Evolutionary conservation across 2,797 vertebrate species (phyloP).

Genomic region (Amniataba percoides): DNA sequence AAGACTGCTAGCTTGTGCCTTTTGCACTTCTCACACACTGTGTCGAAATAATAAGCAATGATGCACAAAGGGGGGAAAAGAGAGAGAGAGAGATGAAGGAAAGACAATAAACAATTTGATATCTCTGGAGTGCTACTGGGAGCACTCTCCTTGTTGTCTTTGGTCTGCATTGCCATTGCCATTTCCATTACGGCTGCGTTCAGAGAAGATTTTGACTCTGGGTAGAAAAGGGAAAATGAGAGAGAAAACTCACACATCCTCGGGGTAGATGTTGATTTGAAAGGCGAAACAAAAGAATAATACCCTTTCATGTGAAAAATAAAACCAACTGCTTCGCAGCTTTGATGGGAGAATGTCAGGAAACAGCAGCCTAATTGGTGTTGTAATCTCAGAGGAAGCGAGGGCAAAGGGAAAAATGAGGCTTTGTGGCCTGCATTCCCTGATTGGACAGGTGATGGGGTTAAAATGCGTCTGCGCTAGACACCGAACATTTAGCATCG

Average conservation of each 20-base stretch:
- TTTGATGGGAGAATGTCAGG: slow-evolving; percentile 83
- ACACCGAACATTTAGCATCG: slow-evolving; percentile 30
- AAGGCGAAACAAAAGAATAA: slow-evolving; percentile 82
- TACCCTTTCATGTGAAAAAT: slow-evolving; percentile 83
- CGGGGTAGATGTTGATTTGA: slow-evolving; percentile 84
- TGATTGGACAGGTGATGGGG: slow-evolving; percentile 43
- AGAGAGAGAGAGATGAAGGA: slow-evolving; percentile 57
- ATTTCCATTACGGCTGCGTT: slow-evolving; percentile 75
- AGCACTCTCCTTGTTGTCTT: slow-evolving; percentile 73
- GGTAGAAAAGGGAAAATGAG: slow-evolving; percentile 65
- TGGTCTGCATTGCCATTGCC: slow-evolving; percentile 75
- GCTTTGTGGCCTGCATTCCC: slow-evolving; percentile 19
- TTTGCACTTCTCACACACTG: slow-evolving; percentile 45
- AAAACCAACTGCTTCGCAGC: slow-evolving; percentile 77
- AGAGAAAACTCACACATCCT: slow-evolving; percentile 73
- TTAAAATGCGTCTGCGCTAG: slow-evolving; percentile 27
- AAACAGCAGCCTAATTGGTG: slow-evolving; percentile 82
- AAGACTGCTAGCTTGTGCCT: slow-evolving; percentile 42
- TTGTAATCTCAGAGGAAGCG: slow-evolving; percentile 76
- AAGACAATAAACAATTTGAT: slow-evolving; percentile 79
- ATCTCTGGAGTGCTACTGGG: slow-evolving; percentile 66
- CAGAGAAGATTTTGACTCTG: slow-evolving; percentile 65
- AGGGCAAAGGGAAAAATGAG: slow-evolving; percentile 38
- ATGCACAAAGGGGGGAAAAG: slow-evolving; percentile 60
- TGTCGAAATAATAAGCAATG: slow-evolving; percentile 72